Percentiles rank a stretch among this genome's conserved stretches.
These are phyloP conservation scores for Pseudachorutes palmiensis DNA, from an alignment of 1,140 invertebrate genomes.

Conservation along the genomic window DNA sequence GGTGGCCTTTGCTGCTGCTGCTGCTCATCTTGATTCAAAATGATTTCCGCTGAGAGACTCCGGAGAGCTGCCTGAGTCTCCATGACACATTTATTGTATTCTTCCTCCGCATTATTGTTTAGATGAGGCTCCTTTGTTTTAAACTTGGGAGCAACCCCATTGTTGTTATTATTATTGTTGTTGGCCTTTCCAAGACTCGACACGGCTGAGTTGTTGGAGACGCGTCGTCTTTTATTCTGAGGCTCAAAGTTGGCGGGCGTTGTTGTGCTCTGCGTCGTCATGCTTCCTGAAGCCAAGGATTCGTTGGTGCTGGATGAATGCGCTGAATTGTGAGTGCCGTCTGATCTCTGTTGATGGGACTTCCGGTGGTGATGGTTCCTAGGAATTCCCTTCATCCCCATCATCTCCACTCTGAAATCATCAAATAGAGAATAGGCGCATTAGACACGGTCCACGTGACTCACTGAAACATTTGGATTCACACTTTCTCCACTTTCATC, in stretches of 20 bases:
- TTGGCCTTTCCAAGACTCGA: neutral
- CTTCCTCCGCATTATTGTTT: constrained; percentile 31
- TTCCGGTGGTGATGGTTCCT: constrained; percentile 2
- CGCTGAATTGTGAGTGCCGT: neutral
- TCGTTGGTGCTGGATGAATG: constrained; percentile 8
- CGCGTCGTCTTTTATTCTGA: constrained; percentile 26
- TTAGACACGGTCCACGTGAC: too few species aligned
- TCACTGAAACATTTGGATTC: too few species aligned
- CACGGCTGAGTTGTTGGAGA: constrained; percentile 15
- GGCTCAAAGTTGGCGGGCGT: constrained; percentile 1
- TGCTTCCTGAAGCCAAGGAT: constrained; percentile 2
- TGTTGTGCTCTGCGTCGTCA: neutral
- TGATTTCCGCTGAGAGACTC: constrained; percentile 36
- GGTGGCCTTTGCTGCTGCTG: constrained; percentile 13
- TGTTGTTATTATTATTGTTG: constrained; percentile 8
- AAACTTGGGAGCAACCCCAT: constrained; percentile 1
- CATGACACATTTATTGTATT: constrained; percentile 37
- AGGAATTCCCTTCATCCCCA: neutral
- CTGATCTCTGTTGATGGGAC: constrained; percentile 1
- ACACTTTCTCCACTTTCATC: too few species aligned
- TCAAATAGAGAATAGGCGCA: too few species aligned
- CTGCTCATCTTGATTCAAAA: constrained; percentile 20
- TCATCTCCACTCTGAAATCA: constrained; percentile 3
- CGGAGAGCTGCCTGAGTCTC: constrained; percentile 36
- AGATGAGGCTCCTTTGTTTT: constrained; percentile 6